These are phyloP conservation scores for Menidia menidia DNA, from an alignment of 2,797 vertebrate genomes.

Conservation along the genomic window DNA sequence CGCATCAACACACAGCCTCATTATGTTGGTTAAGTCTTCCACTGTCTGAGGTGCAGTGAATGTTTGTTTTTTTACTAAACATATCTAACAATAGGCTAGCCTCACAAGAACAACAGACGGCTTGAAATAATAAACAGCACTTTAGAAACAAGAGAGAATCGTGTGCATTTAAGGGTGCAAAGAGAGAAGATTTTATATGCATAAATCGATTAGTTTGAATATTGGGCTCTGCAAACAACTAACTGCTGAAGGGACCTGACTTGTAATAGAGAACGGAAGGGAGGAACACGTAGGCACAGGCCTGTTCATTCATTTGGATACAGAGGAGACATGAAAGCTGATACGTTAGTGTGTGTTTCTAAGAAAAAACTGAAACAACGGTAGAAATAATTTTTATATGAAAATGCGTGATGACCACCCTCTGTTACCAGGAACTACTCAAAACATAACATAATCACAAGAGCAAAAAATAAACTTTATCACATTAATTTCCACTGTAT, in stretches of 20 bases:
- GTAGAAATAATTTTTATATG: too few species aligned
- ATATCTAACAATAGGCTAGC: neutral
- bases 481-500: neutral
- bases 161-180: neutral
- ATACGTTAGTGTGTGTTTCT: neutral
- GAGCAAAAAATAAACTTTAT: neutral
- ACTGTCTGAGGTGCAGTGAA: conserved; percentile 43
- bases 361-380: neutral
- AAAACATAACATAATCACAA: neutral
- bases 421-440: neutral
- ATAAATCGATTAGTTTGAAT: conserved; percentile 3
- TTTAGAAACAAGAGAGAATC: neutral
- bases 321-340: neutral
- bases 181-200: neutral
- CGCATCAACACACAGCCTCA: conserved; percentile 30
- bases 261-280: neutral
- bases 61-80: conserved; percentile 43
- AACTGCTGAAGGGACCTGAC: neutral
- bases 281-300: neutral
- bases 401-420: too few species aligned
- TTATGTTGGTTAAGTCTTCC: conserved; percentile 44
- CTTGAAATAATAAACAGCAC: neutral
- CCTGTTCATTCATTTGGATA: neutral
- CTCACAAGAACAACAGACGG: neutral
- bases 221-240: neutral